A percentile compares a stretch with the other conserved stretches of the same genome.
These are phyloP conservation scores for Chrysotoxum bicinctum DNA, from an alignment of 2,888 invertebrate genomes.

Conservation along the genomic window DNA sequence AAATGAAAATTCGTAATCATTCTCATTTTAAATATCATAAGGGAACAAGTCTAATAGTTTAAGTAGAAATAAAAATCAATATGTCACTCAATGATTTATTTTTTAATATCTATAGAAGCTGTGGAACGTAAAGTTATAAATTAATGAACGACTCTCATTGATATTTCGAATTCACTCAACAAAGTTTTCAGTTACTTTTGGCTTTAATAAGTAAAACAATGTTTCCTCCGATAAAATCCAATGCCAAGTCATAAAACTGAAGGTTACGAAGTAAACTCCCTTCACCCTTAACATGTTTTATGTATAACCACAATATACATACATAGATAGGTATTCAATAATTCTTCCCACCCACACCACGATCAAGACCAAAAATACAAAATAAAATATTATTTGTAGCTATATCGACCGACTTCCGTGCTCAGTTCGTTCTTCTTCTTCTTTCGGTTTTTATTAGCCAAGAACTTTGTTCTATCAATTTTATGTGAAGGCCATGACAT, in stretches of 20 bases:
- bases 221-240: neutral
- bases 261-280: slow-evolving; percentile 27
- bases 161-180: no score
- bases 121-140: no score
- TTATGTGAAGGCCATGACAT: slow-evolving; percentile 51
- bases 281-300: slow-evolving; percentile 30
- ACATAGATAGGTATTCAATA: neutral
- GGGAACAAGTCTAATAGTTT: no score
- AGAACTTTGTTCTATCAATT: slow-evolving; percentile 65
- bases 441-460: slow-evolving; percentile 47
- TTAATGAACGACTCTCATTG: no score
- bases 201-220: neutral
- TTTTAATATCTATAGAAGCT: no score
- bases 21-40: no score
- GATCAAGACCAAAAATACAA: neutral
- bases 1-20: no score
- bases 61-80: no score
- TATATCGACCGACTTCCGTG: neutral
- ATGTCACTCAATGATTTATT: no score
- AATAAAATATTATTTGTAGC: neutral
- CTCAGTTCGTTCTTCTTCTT: neutral
- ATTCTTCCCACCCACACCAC: slow-evolving; percentile 5
- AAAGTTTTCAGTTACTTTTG: no score
- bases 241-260: slow-evolving; percentile 33
- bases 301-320: neutral